Base-by-base conservation (phyloP, 2,113 vertebrate species). In the Turdus rufiventris region DNA sequence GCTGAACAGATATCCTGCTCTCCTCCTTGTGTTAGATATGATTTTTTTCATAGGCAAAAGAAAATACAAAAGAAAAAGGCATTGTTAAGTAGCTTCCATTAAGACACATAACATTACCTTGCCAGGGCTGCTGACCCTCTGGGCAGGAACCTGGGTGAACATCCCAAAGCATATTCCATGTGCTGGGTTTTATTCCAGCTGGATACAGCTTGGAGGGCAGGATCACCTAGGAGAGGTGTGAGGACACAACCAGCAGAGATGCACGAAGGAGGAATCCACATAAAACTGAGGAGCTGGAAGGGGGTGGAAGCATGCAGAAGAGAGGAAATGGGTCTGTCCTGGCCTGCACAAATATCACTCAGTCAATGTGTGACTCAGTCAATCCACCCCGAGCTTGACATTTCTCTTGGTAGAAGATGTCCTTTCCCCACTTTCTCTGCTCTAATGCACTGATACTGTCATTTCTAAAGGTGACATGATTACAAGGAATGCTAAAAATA, bases 401-500 rank as follows among this genome's bases (percentile, higher is more conserved):
- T 89, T 95, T 93, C 88, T 82, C 88, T 83, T 71, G 88, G 82
- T 88, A 95, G 89, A 89, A 63, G 29, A 66, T 25, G 70, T 89
- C 93, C 94, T 93, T 74, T 88, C 72, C 87, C 58, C 77, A 62
- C 15, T 77, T 85, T 70, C 95, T 91, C 94, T 0, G 25, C 91
- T 94, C 71, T 80, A 70, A 83, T 48, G 94, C 93, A 90, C 87
- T 71, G 88, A 88, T 94, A 82, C 87, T 77, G 95, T 93, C 51
- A 74, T 93, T 96, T 96, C 67, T 73, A 93, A 95, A 96, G 93
- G 89, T 96, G 93, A 95, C 88, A 70, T 31, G 74, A 89, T 91
- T 89, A 93, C 43, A 83, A 89, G 62, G 33, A 67, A 70, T 91
- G 81, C 93, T 94, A 96, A 96, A 96, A 96, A 96, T 93, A 97